Conservation (phyloP, 2,797 vertebrate species). For the Fistularia commersonii region DNA sequence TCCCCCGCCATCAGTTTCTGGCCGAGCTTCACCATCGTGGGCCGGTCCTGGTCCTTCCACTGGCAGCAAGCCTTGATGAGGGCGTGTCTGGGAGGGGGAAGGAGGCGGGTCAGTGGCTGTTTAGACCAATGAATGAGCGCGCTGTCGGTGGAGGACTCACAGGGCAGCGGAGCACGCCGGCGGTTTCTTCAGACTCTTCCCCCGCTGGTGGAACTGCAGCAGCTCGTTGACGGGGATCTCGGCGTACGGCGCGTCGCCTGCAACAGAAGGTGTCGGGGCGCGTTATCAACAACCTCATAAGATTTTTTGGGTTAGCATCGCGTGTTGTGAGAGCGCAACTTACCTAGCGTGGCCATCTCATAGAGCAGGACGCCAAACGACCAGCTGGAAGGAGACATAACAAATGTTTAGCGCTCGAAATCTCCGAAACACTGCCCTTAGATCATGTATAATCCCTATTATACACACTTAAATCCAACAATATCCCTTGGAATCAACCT, state of each 20-base stretch:
- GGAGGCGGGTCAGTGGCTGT: background rate
- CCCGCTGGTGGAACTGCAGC: conserved; percentile 84
- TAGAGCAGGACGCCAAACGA: conserved; percentile 91
- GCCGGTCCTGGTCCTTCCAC: conserved; percentile 81
- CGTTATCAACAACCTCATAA: background rate
- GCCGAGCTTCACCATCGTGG: conserved; percentile 71
- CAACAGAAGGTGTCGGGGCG: background rate
- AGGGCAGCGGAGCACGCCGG: conserved; percentile 80
- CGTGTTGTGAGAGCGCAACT: conserved; percentile 44
- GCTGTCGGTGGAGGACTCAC: conserved; percentile 77
- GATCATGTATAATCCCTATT: no score
- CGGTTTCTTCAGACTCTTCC: conserved; percentile 84
- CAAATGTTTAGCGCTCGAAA: no score
- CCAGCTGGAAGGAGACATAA: conserved; percentile 78
- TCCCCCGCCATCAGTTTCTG: conserved; percentile 72
- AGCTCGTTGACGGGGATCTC: conserved; percentile 82
- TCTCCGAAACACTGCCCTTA: no score
- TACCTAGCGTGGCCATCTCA: conserved; percentile 93
- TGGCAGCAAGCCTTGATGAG: conserved; percentile 88
- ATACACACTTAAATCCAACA: no score
- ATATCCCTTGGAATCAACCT: no score
- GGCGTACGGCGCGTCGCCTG: conserved; percentile 90
- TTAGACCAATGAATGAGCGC: conserved; percentile 32
- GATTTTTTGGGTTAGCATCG: background rate
- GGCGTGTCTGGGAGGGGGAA: conserved; percentile 67